Evolutionary conservation across 1,140 invertebrate genomes (phyloP).

Genomic region (Neotoxoptera formosana): DNA sequence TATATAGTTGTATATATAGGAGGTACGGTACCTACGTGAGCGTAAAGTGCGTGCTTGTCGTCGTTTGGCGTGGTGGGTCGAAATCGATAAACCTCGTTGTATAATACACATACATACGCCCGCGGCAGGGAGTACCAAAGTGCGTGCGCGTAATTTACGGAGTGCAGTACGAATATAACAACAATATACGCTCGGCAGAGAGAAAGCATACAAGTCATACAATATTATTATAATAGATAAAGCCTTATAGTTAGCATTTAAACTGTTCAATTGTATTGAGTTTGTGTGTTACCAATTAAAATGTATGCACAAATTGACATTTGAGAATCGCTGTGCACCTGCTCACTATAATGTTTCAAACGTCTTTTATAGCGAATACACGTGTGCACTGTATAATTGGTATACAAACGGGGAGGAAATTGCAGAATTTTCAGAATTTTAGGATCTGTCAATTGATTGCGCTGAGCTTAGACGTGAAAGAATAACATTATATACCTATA

Average conservation of each 20-base stretch:
- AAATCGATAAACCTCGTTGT: constrained; percentile 34
- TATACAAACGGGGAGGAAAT: background rate
- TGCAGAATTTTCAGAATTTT: background rate
- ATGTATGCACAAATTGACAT: background rate
- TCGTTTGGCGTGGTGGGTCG: background rate
- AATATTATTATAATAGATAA: constrained; percentile 21
- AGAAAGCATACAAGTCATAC: background rate
- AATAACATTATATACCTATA: background rate
- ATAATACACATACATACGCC: background rate
- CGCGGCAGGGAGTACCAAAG: background rate
- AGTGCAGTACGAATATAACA: background rate
- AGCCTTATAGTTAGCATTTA: background rate
- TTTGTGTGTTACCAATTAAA: background rate
- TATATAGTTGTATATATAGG: too few relatives aligned
- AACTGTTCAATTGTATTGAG: background rate
- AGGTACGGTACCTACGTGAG: background rate
- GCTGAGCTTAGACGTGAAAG: background rate
- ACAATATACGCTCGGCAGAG: background rate
- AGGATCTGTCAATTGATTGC: background rate
- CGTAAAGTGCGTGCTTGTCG: background rate
- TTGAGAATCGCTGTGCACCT: background rate
- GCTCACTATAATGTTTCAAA: background rate
- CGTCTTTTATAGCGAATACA: background rate
- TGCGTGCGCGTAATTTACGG: background rate
- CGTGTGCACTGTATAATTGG: background rate